Conservation (phyloP, 2,113 vertebrate genomes). For the Cyprinodon brontotheroides region DNA sequence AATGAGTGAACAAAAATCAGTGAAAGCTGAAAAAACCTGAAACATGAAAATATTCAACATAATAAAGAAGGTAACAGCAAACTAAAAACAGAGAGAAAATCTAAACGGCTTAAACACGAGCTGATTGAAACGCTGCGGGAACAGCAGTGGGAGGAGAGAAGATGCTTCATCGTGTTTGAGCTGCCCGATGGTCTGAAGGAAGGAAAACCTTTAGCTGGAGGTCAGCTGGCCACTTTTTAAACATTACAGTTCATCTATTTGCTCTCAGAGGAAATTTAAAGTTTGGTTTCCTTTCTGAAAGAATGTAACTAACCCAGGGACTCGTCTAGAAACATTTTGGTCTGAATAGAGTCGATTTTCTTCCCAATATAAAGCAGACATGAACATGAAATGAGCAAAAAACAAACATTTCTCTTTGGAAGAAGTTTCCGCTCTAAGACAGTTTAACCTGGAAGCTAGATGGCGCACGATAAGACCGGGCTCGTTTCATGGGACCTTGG, state of each 20-base stretch:
- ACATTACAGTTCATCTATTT: background rate
- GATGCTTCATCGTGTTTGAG: background rate
- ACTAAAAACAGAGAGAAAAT: too few relatives aligned
- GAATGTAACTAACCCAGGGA: background rate
- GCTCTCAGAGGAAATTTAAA: background rate
- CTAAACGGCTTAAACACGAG: background rate
- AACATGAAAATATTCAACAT: background rate
- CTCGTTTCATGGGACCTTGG: slow-evolving; percentile 22
- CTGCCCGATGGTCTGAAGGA: background rate
- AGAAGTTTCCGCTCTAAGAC: too few relatives aligned
- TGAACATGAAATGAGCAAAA: background rate
- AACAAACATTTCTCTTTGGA: background rate
- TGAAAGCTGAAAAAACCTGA: background rate
- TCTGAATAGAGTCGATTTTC: background rate
- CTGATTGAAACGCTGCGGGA: too few relatives aligned
- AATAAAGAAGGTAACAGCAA: background rate
- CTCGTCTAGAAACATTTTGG: background rate
- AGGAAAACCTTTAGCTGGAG: background rate
- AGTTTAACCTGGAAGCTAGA: background rate
- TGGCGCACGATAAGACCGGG: too few relatives aligned
- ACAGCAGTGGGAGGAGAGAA: background rate
- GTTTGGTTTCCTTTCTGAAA: background rate
- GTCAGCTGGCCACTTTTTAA: background rate
- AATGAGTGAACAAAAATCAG: background rate
- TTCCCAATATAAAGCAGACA: background rate